A percentile compares a stretch with the other conserved stretches of the same genome.
Conservation (phyloP, 2,888 invertebrate species). For the Marasmarcha lunaedactyla region DNA sequence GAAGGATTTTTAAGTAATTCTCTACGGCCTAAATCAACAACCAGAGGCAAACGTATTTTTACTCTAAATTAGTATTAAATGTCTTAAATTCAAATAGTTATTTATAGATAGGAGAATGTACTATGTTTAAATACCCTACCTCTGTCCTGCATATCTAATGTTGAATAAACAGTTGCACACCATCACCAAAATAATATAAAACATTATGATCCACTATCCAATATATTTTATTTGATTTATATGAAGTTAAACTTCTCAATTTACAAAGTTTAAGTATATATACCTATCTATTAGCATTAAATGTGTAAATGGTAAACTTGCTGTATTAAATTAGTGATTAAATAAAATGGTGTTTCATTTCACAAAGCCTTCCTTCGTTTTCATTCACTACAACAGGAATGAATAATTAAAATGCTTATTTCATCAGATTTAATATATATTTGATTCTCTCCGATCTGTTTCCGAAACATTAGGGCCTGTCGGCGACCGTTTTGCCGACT, state of each 20-base stretch:
- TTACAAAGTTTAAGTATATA: constrained; percentile 15
- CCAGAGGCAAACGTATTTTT: too few relatives aligned
- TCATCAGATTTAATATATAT: too few relatives aligned
- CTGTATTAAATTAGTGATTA: constrained; percentile 63
- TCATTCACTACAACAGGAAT: not conserved
- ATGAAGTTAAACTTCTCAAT: constrained; percentile 44
- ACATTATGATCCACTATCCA: too few relatives aligned
- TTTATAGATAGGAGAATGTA: too few relatives aligned
- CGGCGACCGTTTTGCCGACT: too few relatives aligned
- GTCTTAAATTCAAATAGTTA: too few relatives aligned
- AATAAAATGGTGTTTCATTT: constrained; percentile 29
- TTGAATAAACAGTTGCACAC: constrained; percentile 12
- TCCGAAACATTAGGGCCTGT: too few relatives aligned
- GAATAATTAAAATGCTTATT: too few relatives aligned
- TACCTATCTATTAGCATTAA: constrained; percentile 15
- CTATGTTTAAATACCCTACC: not conserved
- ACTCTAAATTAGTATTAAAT: too few relatives aligned
- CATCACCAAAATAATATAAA: constrained; percentile 23
- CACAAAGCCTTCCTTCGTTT: constrained; percentile 2
- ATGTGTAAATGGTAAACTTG: constrained; percentile 53
- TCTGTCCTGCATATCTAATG: not conserved
- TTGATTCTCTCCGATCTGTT: too few relatives aligned
- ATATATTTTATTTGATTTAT: too few relatives aligned
- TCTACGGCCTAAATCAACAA: not conserved
- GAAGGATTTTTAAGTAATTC: constrained; percentile 1